Percentiles rank a stretch among this genome's conserved stretches.
Conservation (phyloP, 1,140 invertebrate species). For the Lordiphosa stackelbergi region DNA sequence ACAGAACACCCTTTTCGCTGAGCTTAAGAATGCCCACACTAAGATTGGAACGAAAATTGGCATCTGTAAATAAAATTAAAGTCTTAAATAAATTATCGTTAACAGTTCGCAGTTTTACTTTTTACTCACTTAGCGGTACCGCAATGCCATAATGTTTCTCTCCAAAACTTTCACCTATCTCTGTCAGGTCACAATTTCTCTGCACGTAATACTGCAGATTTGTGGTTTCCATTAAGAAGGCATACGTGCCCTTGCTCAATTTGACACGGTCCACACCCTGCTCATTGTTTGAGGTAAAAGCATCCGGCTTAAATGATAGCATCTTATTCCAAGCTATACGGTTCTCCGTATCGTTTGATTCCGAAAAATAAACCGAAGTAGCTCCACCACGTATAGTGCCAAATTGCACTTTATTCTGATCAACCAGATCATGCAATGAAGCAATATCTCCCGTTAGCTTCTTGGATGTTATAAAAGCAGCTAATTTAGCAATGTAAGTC, state of each 20-base stretch:
- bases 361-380: slow-evolving; percentile 79
- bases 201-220: slow-evolving; percentile 88
- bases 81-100: no score
- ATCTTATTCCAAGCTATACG: slow-evolving; percentile 88
- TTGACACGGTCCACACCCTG: slow-evolving; percentile 90
- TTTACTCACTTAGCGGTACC: slow-evolving; percentile 60
- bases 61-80: slow-evolving; percentile 30
- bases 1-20: slow-evolving; percentile 87
- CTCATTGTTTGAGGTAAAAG: slow-evolving; percentile 87
- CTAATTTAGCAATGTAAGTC: slow-evolving; percentile 96
- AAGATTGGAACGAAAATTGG: slow-evolving; percentile 82
- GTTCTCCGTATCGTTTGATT: slow-evolving; percentile 85
- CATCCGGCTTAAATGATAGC: slow-evolving; percentile 86
- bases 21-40: slow-evolving; percentile 87
- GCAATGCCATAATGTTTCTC: slow-evolving; percentile 85
- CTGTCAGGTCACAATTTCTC: slow-evolving; percentile 86
- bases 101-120: neutral
- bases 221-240: slow-evolving; percentile 91
- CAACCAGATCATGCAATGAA: slow-evolving; percentile 90
- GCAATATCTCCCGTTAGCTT: slow-evolving; percentile 90
- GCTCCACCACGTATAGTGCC: slow-evolving; percentile 86
- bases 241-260: slow-evolving; percentile 83
- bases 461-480: slow-evolving; percentile 93
- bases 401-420: slow-evolving; percentile 93
- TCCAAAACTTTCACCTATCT: slow-evolving; percentile 87